Base-by-base conservation (phyloP, 30 jellyfish, hydroid and myxozoan genomes). In the Sanderia malayensis region DNA sequence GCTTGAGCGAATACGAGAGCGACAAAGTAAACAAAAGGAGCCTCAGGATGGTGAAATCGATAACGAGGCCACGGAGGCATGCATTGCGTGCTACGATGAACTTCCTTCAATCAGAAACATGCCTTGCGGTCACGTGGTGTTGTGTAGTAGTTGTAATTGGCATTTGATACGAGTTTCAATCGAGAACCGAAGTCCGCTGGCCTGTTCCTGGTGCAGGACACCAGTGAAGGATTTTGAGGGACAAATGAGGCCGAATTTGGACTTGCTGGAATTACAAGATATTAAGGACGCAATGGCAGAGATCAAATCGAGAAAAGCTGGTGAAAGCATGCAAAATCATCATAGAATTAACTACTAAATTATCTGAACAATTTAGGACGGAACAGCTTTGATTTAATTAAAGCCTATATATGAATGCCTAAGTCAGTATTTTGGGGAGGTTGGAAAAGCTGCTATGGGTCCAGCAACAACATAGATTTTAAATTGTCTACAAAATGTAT, bases 131-230 rank as follows among this genome's bases (percentile, higher is more conserved):
- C 89, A 78, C 63, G 46, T 41, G 31, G 89, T 78, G 66, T 31
- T 78, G n/a, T 78, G 89, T 25, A 64, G 67, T 20, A 44, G 80
- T 63, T 78, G 89, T 41, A 78, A 78, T 44, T 78, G 89, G 89
- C 72, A 58, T 28, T 49, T 78, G 45, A 37, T 78, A 9, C 31
- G 80, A 28, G 71, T 78, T 31, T 78, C 89, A 4, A 78, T 78
- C 44, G 89, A 78, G 30, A 78, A 65, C 46, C 77, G 63, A 30
- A 47, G 61, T 26, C 70, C 80, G 10, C 31, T 78, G 74, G 62
- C 23, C 13, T 78, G 89, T 45, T 66, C 89, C 8, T 78, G 89
- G 89, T 78, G 89, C 20, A 65, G 89, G 27, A 34, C 70, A 20
- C 81, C 75, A 0, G 70, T 78, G n/a, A 46, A 47, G 21, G 89